Percentiles rank a stretch among this genome's conserved stretches.
These are phyloP conservation scores for Pachyseris speciosa DNA, from an alignment of 64 coral and sea anemone genomes.

Conservation along the genomic window DNA sequence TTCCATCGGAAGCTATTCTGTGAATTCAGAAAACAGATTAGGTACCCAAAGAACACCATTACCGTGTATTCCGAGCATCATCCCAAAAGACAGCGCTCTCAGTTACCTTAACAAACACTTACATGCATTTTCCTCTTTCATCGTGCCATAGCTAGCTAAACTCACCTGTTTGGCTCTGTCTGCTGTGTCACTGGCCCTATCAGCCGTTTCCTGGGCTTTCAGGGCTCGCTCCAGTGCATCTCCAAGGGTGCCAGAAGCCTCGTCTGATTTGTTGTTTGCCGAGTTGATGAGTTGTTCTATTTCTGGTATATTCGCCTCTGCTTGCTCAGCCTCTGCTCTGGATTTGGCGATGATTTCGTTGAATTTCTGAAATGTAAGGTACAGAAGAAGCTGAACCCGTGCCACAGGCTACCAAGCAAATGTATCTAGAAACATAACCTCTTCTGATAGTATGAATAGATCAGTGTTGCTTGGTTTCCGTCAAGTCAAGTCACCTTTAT, in stretches of 20 bases:
- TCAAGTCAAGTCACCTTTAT: no score
- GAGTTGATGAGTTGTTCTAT: slow-evolving; percentile 85
- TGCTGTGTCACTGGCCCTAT: slow-evolving; percentile 56
- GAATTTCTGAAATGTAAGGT: slow-evolving; percentile 77
- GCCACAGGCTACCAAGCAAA: background rate
- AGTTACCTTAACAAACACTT: no score
- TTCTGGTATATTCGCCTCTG: slow-evolving; percentile 80
- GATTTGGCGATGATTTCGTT: slow-evolving; percentile 85
- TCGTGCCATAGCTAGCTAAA: background rate
- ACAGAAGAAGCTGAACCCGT: background rate
- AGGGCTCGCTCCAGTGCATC: slow-evolving; percentile 56
- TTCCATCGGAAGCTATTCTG: no score
- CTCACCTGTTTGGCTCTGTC: slow-evolving; percentile 67
- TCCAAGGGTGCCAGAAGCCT: slow-evolving; percentile 73
- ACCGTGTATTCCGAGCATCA: no score
- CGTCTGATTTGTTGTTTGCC: slow-evolving; percentile 85
- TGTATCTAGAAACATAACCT: background rate
- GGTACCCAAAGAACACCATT: no score
- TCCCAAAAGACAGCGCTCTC: no score
- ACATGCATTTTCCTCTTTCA: no score
- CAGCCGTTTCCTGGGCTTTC: slow-evolving; percentile 53
- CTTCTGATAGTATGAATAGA: no score
- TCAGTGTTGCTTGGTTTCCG: no score
- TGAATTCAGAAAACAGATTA: background rate
- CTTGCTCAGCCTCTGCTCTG: slow-evolving; percentile 76